A percentile compares a stretch with the other conserved stretches of the same genome.
phyloP scores from a whole-genome alignment of 2,888 invertebrate species.

The Andrena trimmerana region DNA sequence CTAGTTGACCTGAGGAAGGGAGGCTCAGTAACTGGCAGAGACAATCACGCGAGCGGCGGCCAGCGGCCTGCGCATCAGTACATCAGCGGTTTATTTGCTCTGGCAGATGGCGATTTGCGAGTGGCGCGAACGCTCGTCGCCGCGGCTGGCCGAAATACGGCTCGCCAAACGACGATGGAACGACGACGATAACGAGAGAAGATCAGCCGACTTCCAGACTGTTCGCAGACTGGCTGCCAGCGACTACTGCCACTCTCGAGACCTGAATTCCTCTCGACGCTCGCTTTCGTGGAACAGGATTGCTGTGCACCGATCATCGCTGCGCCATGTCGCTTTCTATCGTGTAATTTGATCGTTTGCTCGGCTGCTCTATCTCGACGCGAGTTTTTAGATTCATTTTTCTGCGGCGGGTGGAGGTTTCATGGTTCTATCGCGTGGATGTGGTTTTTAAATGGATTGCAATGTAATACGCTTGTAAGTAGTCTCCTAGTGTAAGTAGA shows the following conservation, averaged over 20 bases:
- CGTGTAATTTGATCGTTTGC: not conserved
- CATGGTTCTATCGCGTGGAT: too few relatives aligned
- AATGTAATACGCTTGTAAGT: too few relatives aligned
- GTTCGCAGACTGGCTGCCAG: slow-evolving; percentile 23
- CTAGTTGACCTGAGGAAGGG: too few relatives aligned
- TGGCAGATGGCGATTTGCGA: slow-evolving; percentile 46
- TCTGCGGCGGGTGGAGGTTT: too few relatives aligned
- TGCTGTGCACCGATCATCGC: not conserved
- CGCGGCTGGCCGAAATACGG: slow-evolving; percentile 15
- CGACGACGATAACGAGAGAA: slow-evolving; percentile 22
- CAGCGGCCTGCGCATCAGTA: not conserved
- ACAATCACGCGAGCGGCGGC: slow-evolving; percentile 12
- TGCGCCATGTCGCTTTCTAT: not conserved
- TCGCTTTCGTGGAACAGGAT: not conserved
- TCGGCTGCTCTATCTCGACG: not conserved
- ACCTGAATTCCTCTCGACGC: slow-evolving; percentile 22
- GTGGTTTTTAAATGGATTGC: too few relatives aligned
- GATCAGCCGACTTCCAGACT: slow-evolving; percentile 26
- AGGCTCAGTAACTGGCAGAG: not conserved
- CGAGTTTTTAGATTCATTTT: too few relatives aligned
- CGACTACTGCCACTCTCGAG: slow-evolving; percentile 5
- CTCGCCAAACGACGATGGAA: slow-evolving; percentile 27
- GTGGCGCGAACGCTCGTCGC: not conserved
- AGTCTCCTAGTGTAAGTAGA: too few relatives aligned
- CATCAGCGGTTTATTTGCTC: slow-evolving; percentile 62